Conservation (phyloP, 2,888 invertebrate genomes). For the Nomada fabriciana region DNA sequence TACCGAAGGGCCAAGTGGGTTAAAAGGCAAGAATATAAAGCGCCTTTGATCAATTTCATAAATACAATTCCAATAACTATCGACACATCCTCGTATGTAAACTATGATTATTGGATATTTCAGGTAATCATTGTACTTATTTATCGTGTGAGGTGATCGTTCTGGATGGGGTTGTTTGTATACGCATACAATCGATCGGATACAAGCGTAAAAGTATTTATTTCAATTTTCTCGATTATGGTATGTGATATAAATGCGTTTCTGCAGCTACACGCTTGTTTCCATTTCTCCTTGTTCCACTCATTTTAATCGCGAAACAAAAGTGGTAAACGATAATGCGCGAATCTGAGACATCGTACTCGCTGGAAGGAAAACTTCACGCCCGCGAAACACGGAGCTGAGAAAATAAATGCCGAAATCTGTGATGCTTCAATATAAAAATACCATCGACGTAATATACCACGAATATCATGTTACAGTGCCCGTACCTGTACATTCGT, state of each 20-base stretch:
- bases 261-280: conserved; percentile 52
- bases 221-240: conserved; percentile 48
- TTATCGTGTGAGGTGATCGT: too few relatives aligned
- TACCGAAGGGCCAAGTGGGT: too few relatives aligned
- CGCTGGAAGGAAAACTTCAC: background rate
- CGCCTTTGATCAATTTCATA: too few relatives aligned
- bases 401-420: conserved; percentile 37
- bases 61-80: too few relatives aligned
- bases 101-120: too few relatives aligned
- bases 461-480: background rate
- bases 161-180: conserved; percentile 14
- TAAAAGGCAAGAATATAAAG: too few relatives aligned
- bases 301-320: conserved; percentile 40
- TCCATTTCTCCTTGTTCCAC: conserved; percentile 16
- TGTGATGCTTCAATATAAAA: conserved; percentile 27
- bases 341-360: conserved; percentile 14
- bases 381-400: background rate
- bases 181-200: conserved; percentile 1
- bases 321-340: conserved; percentile 25
- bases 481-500: conserved; percentile 6
- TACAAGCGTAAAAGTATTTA: conserved; percentile 64
- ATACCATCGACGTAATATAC: conserved; percentile 22
- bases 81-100: too few relatives aligned
- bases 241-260: conserved; percentile 45
- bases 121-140: too few relatives aligned